A percentile compares a stretch with the other conserved stretches of the same genome.
Evolutionary conservation across 2,113 vertebrate species (phyloP).

Genomic region (Percina caprodes): DNA sequence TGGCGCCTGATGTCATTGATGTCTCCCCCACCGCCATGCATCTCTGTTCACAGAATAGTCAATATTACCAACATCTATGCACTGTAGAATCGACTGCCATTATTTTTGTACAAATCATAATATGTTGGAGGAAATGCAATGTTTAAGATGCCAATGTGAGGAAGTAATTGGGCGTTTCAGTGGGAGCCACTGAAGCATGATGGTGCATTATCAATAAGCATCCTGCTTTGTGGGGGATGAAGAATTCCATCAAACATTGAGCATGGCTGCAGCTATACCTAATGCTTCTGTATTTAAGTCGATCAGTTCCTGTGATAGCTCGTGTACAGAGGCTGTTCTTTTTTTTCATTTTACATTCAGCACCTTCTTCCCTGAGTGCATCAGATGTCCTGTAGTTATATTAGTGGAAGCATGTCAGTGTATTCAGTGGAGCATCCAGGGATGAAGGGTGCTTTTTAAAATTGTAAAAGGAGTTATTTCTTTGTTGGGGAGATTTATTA

Average conservation of each 20-base stretch:
- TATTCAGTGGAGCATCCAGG: constrained; percentile 16
- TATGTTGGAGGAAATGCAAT: constrained; percentile 7
- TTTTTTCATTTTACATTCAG: constrained; percentile 24
- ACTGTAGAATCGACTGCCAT: neutral
- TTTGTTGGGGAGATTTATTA: constrained; percentile 39
- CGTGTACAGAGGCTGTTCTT: constrained; percentile 4
- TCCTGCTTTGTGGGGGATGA: constrained; percentile 10
- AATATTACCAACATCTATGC: neutral
- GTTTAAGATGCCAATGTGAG: constrained; percentile 2
- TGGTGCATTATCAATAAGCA: constrained; percentile 46
- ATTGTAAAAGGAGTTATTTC: constrained; percentile 23
- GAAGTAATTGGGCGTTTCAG: constrained; percentile 49
- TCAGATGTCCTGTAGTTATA: constrained; percentile 23
- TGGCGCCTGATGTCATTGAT: neutral
- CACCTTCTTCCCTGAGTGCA: constrained; percentile 8
- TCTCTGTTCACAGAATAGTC: constrained; percentile 2
- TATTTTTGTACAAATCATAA: constrained; percentile 32
- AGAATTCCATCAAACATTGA: constrained; percentile 35
- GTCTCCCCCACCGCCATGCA: neutral
- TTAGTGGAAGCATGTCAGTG: constrained; percentile 11
- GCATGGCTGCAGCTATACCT: constrained; percentile 48
- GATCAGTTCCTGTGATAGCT: constrained; percentile 29
- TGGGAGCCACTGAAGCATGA: constrained; percentile 28
- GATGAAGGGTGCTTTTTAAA: constrained; percentile 29
- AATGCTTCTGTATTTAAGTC: constrained; percentile 28